Conservation (phyloP, 2,113 vertebrate genomes). For the Myrmecobius fasciatus region DNA sequence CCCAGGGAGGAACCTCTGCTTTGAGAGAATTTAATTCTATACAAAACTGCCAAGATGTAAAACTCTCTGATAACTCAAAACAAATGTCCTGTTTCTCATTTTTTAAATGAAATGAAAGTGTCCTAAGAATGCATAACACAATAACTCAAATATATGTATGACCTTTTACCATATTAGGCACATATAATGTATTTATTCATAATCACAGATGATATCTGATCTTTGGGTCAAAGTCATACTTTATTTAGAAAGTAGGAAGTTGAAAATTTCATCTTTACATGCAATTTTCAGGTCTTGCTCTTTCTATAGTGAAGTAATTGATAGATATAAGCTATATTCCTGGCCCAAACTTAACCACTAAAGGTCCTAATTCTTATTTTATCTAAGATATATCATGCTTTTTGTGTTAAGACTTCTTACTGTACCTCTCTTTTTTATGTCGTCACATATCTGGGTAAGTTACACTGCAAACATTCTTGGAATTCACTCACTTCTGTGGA, state of each 20-base stretch:
- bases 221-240: conserved; percentile 64
- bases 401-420: background rate
- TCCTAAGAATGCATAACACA: conserved; percentile 61
- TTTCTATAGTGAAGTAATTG: background rate
- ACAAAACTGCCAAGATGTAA: conserved; percentile 58
- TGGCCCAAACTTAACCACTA: background rate
- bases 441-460: background rate
- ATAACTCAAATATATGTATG: conserved; percentile 23
- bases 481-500: background rate
- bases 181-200: conserved; percentile 57
- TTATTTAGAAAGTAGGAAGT: conserved; percentile 48
- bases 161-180: conserved; percentile 54
- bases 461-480: background rate
- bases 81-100: conserved; percentile 63
- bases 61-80: conserved; percentile 72
- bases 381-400: background rate
- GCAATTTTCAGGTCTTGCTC: conserved; percentile 9
- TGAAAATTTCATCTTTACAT: conserved; percentile 42
- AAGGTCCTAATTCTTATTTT: background rate
- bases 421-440: background rate
- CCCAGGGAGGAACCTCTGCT: conserved; percentile 23
- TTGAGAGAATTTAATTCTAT: conserved; percentile 40
- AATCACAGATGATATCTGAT: conserved; percentile 50
- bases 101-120: conserved; percentile 33
- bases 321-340: background rate